Evolutionary conservation across 2,113 vertebrate genomes (phyloP).

Genomic region (Chionodraco myersi): DNA sequence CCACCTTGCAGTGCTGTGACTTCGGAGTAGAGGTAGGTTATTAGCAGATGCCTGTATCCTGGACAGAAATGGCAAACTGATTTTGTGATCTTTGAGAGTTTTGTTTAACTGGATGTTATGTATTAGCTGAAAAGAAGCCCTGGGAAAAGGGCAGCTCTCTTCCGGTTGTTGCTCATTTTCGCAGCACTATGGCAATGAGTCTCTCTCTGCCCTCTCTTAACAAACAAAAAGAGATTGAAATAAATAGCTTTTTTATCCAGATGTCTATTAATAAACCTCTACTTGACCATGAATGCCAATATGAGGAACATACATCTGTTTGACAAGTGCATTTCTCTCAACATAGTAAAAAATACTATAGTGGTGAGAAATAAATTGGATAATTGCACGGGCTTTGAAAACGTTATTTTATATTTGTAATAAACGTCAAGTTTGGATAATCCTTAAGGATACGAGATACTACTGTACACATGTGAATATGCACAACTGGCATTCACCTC

Average conservation of each 20-base stretch:
- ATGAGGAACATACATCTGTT: background rate
- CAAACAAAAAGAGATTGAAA: slow-evolving; percentile 31
- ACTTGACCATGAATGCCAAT: background rate
- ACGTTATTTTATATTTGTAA: too few species aligned
- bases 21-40: slow-evolving; percentile 49
- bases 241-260: slow-evolving; percentile 33
- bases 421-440: background rate
- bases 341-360: background rate
- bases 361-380: background rate
- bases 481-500: background rate
- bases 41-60: slow-evolving; percentile 68
- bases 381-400: background rate
- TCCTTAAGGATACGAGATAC: too few species aligned
- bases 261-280: slow-evolving; percentile 38
- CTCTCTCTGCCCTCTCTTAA: slow-evolving; percentile 38
- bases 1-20: slow-evolving; percentile 12
- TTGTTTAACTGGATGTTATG: slow-evolving; percentile 78
- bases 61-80: slow-evolving; percentile 69
- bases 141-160: slow-evolving; percentile 71
- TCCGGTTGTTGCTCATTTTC: slow-evolving; percentile 66
- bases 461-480: background rate
- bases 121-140: slow-evolving; percentile 68
- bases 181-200: slow-evolving; percentile 20
- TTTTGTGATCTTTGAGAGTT: slow-evolving; percentile 72
- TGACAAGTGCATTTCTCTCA: background rate